A percentile compares a stretch with the other conserved stretches of the same genome.
These are phyloP conservation scores for Marmota flaviventris DNA, from an alignment of 2,113 vertebrate species.

Conservation along the genomic window DNA sequence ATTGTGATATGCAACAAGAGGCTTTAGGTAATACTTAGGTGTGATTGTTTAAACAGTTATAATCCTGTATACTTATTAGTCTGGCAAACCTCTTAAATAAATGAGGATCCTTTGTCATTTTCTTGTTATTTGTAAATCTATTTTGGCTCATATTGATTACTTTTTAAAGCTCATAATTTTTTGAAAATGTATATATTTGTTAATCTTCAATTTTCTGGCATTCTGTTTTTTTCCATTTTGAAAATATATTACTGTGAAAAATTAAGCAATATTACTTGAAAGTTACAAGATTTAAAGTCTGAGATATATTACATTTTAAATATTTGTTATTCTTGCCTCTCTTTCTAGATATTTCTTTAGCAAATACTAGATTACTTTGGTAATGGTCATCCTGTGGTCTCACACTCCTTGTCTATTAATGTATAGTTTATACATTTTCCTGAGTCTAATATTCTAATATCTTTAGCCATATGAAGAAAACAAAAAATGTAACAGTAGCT, in stretches of 20 bases:
- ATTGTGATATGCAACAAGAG: not conserved
- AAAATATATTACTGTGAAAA: not conserved
- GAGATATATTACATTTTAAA: not conserved
- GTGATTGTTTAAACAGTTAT: not conserved
- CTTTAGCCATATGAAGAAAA: not conserved
- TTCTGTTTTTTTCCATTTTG: not conserved
- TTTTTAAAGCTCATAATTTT: not conserved
- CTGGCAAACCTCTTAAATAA: not conserved
- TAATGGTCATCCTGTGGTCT: not conserved
- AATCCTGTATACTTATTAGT: not conserved
- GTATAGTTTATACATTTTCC: conserved; percentile 10
- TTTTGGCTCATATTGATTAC: not conserved
- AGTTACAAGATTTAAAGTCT: conserved; percentile 42
- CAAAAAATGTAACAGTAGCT: not conserved
- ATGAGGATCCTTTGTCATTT: not conserved
- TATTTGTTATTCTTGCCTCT: conserved; percentile 7
- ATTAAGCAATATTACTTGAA: conserved; percentile 4
- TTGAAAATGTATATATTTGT: conserved; percentile 18
- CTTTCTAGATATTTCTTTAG: conserved; percentile 3
- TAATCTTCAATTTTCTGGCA: not conserved
- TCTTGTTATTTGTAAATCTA: not conserved
- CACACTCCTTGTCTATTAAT: not conserved
- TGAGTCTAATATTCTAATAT: not conserved
- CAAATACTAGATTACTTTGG: conserved; percentile 12
- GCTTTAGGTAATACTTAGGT: not conserved